Evolutionary conservation across 1,140 invertebrate genomes (phyloP).

Genomic region (Ceratoteleas bidentatus): DNA sequence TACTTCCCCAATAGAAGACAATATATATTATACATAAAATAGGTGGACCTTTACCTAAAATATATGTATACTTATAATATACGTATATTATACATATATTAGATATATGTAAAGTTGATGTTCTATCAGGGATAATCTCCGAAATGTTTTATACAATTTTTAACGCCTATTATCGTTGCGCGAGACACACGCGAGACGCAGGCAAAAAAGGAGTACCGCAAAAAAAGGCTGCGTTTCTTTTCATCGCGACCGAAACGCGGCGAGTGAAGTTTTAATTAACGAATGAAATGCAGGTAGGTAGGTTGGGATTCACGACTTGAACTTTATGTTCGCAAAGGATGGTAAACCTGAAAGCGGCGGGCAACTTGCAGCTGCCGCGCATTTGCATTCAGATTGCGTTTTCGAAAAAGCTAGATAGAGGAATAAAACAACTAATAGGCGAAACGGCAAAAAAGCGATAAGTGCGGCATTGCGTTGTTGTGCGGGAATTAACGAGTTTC

Average conservation of each 20-base stretch:
- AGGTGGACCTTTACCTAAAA: too few relatives aligned
- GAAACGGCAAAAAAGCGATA: conserved; percentile 65
- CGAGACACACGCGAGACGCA: too few relatives aligned
- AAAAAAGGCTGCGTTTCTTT: conserved; percentile 65
- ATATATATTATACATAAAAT: too few relatives aligned
- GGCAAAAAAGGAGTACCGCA: conserved; percentile 5
- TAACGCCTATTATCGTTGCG: conserved; percentile 42
- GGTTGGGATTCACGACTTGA: conserved; percentile 68
- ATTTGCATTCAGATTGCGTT: conserved; percentile 78
- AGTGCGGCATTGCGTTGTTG: conserved; percentile 57
- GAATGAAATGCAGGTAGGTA: conserved; percentile 71
- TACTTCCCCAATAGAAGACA: too few relatives aligned
- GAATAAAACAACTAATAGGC: conserved; percentile 52
- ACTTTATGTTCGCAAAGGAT: conserved; percentile 74
- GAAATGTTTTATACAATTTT: conserved; percentile 55
- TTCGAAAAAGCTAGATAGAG: conserved; percentile 61
- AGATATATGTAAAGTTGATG: too few relatives aligned
- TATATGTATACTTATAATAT: too few relatives aligned
- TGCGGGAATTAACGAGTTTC: neutral
- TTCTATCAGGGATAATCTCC: too few relatives aligned
- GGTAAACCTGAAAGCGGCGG: conserved; percentile 72
- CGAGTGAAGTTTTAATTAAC: conserved; percentile 78
- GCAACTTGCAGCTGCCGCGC: conserved; percentile 73
- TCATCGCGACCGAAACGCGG: conserved; percentile 67
- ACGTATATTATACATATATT: too few relatives aligned